Evolutionary conservation across 2,888 invertebrate species (phyloP).

Genomic region (Diplazon laetatorius): DNA sequence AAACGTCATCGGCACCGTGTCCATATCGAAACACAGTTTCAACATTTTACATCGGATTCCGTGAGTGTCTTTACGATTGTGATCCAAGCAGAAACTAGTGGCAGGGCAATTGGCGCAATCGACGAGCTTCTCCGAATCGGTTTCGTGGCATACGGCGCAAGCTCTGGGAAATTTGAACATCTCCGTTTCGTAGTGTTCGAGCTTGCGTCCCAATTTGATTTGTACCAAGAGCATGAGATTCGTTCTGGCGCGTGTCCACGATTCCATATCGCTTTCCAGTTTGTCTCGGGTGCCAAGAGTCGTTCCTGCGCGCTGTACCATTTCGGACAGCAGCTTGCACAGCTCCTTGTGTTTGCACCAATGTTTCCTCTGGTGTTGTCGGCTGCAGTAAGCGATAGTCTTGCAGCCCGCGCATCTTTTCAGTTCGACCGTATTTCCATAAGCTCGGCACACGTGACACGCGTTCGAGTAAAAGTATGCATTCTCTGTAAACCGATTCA

Average conservation of each 20-base stretch:
- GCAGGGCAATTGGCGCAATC: slow-evolving; percentile 74
- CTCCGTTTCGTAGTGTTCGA: slow-evolving; percentile 70
- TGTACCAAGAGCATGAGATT: slow-evolving; percentile 71
- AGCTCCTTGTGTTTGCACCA: slow-evolving; percentile 78
- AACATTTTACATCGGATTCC: slow-evolving; percentile 64
- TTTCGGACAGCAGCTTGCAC: slow-evolving; percentile 67
- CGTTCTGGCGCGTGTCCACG: slow-evolving; percentile 70
- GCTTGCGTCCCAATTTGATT: slow-evolving; percentile 66
- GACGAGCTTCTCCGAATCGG: slow-evolving; percentile 63
- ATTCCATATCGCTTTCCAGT: slow-evolving; percentile 47
- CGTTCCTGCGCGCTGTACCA: slow-evolving; percentile 34
- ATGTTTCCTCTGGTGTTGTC: slow-evolving; percentile 77
- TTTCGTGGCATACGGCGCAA: slow-evolving; percentile 74
- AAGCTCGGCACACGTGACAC: slow-evolving; percentile 79
- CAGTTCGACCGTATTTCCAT: slow-evolving; percentile 68
- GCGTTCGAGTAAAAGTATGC: slow-evolving; percentile 76
- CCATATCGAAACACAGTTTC: slow-evolving; percentile 72
- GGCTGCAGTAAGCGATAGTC: slow-evolving; percentile 78
- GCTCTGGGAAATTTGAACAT: slow-evolving; percentile 77
- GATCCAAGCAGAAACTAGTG: slow-evolving; percentile 73
- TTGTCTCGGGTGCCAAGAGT: slow-evolving; percentile 11
- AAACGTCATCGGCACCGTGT: slow-evolving; percentile 65
- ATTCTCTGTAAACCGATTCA: slow-evolving; percentile 19
- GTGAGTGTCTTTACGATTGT: slow-evolving; percentile 65
- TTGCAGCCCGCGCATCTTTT: slow-evolving; percentile 78